A percentile compares a stretch with the other conserved stretches of the same genome.
Conservation (phyloP, 2,797 vertebrate species). For the Lagocephalus sceleratus region DNA sequence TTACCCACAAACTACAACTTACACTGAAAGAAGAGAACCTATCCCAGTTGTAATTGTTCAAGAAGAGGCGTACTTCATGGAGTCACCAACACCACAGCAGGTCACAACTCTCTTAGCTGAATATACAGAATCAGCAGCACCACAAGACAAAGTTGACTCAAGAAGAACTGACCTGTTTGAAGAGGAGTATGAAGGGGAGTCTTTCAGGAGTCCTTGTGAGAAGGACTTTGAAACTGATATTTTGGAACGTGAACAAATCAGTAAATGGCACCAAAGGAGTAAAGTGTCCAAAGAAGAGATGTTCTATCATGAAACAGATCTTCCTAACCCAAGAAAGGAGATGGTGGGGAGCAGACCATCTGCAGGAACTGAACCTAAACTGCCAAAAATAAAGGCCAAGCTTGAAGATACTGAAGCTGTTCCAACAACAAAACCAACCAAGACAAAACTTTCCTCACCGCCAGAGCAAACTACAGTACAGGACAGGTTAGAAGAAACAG, state of each 20-base stretch:
- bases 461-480: not conserved
- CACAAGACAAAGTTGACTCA: slow-evolving; percentile 22
- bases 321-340: slow-evolving; percentile 28
- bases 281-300: slow-evolving; percentile 50
- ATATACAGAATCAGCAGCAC: slow-evolving; percentile 25
- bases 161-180: slow-evolving; percentile 15
- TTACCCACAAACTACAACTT: slow-evolving; percentile 22
- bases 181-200: slow-evolving; percentile 26
- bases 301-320: slow-evolving; percentile 45
- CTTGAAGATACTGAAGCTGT: slow-evolving; percentile 6
- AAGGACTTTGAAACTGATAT: slow-evolving; percentile 63
- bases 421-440: slow-evolving; percentile 18
- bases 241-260: slow-evolving; percentile 67
- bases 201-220: slow-evolving; percentile 62
- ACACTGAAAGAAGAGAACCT: slow-evolving; percentile 30
- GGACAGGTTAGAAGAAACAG: slow-evolving; percentile 11
- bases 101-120: slow-evolving; percentile 20
- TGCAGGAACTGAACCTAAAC: slow-evolving; percentile 36
- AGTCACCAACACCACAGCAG: slow-evolving; percentile 35
- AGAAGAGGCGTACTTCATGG: slow-evolving; percentile 17
- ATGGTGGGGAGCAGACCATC: slow-evolving; percentile 21
- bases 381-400: slow-evolving; percentile 19
- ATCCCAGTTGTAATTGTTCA: slow-evolving; percentile 10
- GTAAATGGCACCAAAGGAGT: slow-evolving; percentile 69
- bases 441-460: slow-evolving; percentile 1